Percentiles rank a stretch among this genome's conserved stretches.
phyloP scores from a whole-genome alignment of 2,113 vertebrate genomes.

The Crotalus horridus region DNA sequence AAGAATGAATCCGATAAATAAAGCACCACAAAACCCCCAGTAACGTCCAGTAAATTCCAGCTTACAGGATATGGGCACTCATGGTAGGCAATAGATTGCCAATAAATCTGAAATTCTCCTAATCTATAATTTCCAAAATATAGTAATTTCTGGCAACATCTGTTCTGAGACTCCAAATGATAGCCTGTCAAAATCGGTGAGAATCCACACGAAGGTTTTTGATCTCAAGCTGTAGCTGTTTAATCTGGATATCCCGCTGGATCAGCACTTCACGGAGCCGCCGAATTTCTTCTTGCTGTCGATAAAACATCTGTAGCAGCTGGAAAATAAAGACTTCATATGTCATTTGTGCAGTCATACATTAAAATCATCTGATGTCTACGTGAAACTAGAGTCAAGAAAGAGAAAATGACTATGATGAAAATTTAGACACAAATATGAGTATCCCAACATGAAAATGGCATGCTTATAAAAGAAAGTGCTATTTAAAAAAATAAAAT shows the following conservation, averaged over 20 bases:
- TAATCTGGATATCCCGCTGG: conserved; percentile 84
- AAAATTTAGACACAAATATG: not conserved
- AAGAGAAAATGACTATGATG: not conserved
- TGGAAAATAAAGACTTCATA: conserved; percentile 59
- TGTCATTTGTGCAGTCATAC: not conserved
- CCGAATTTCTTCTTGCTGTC: conserved; percentile 92
- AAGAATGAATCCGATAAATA: not conserved
- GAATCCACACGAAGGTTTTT: conserved; percentile 74
- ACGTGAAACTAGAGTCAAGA: not conserved
- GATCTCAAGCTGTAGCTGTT: conserved; percentile 86
- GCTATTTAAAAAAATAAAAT: not conserved
- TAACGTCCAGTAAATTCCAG: not conserved
- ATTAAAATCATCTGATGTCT: not conserved
- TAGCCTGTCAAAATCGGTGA: conserved; percentile 60
- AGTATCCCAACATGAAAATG: not conserved
- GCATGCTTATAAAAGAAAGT: not conserved
- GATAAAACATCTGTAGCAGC: conserved; percentile 88
- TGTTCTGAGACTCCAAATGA: conserved; percentile 29
- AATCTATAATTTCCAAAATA: conserved; percentile 56
- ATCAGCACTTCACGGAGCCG: conserved; percentile 79
- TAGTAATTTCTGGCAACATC: conserved; percentile 6
- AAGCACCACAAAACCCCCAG: not conserved
- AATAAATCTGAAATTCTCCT: conserved; percentile 35
- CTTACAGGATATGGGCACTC: not conserved
- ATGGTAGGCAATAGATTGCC: conserved; percentile 16